A percentile compares a stretch with the other conserved stretches of the same genome.
phyloP scores from a whole-genome alignment of 2,113 vertebrate genomes.

The Thalassoma bifasciatum region DNA sequence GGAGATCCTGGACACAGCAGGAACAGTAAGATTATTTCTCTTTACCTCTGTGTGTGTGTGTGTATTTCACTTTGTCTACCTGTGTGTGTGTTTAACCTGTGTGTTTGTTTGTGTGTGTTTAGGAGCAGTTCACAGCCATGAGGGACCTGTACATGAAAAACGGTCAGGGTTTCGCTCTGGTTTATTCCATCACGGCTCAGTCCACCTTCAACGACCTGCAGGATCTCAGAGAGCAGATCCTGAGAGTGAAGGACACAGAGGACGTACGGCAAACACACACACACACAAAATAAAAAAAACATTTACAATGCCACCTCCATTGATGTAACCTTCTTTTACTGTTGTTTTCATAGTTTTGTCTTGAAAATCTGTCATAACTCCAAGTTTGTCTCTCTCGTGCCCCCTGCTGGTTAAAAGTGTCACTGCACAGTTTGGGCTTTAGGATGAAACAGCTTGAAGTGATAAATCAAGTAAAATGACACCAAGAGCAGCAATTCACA shows the following conservation, averaged over 20 bases:
- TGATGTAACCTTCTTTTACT: too few species aligned
- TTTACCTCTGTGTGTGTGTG: background rate
- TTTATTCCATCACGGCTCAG: slow-evolving; percentile 80
- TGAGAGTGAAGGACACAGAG: slow-evolving; percentile 79
- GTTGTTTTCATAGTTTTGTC: too few species aligned
- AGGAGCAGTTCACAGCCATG: slow-evolving; percentile 82
- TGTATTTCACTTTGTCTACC: background rate
- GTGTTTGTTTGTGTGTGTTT: background rate
- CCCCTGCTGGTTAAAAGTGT: too few species aligned
- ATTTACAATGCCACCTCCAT: too few species aligned
- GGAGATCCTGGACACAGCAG: slow-evolving; percentile 77
- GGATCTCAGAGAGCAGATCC: slow-evolving; percentile 78
- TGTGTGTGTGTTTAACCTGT: background rate
- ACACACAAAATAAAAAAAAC: slow-evolving; percentile 1
- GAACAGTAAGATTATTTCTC: slow-evolving; percentile 67
- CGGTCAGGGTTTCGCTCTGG: slow-evolving; percentile 80
- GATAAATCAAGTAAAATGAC: too few species aligned
- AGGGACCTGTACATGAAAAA: slow-evolving; percentile 81
- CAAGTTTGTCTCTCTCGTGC: too few species aligned
- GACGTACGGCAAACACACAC: slow-evolving; percentile 62
- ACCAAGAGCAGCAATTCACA: too few species aligned
- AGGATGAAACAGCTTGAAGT: too few species aligned
- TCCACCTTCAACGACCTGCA: slow-evolving; percentile 80
- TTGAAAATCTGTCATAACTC: too few species aligned
- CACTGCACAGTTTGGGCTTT: too few species aligned